Base-by-base conservation (phyloP, 2,797 vertebrate genomes). In the Sebastolobus altivelis region DNA sequence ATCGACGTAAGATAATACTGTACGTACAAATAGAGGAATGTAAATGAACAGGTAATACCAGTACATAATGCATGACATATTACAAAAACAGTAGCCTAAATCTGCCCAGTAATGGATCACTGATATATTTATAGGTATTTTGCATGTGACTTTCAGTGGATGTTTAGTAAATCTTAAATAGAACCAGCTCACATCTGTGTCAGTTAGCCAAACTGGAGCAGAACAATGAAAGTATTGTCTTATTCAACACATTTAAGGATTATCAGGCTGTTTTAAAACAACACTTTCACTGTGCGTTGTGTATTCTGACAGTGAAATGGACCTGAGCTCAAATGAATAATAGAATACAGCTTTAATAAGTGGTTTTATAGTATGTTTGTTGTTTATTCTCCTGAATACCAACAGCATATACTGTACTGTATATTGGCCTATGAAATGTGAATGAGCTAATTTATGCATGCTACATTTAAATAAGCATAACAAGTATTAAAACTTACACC, bases 401-500 rank as follows among this genome's bases (percentile, higher is more conserved):
- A 25, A 52, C 8, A 58, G 14, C 9, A 37, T 67, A 49, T 67
- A 25, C 25, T 25, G 52, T 18, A 72, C 31, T 29, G 18, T 13
- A 6, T 16, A 8, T 25, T 22, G 3, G 5, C 18, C 18, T n/a
- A 7, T n/a, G 27, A 12, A 52, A 66, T 6, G 4, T 37, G 25
- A 76, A 65, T 14, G n/a, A 68, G 22, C 10, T 18, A 0, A 69
- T 49, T 6, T 25, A 31, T 66, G 16, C 4, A 46, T 31, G 38
- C 4, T n/a, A 18, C 13, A 37, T 37, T 38, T 31, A 71, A 65
- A 25, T 10, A 29, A 35, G 31, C 5, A 5, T 4, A 43, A 56
- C 6, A 52, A 62, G 14, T 37, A 43, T 68, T 16, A 18, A 60
- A 66, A 97, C 99, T 98, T 96, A 99, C 99, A 99, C 96, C 99